Evolutionary conservation across 1,140 invertebrate species (phyloP).

Genomic region (Brachionus sp.): DNA sequence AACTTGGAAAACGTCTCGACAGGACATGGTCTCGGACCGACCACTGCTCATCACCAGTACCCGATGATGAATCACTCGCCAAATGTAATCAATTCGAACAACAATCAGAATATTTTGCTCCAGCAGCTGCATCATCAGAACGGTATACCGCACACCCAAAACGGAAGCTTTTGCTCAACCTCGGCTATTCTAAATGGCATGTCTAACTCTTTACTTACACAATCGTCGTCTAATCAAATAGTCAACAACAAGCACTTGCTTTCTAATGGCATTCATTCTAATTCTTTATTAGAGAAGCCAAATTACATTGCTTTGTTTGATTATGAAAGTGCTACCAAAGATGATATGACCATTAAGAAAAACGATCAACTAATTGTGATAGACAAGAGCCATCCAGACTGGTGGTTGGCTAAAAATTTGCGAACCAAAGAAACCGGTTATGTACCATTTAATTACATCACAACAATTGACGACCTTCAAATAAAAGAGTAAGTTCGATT

Average conservation of each 20-base stretch:
- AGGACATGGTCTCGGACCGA: not conserved
- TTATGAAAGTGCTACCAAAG: slow-evolving; percentile 40
- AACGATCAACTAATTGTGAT: slow-evolving; percentile 36
- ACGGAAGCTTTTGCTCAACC: slow-evolving; percentile 12
- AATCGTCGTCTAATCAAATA: not conserved
- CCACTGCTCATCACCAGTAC: not conserved
- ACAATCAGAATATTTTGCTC: not conserved
- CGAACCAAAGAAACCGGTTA: slow-evolving; percentile 45
- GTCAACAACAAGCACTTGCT: not conserved
- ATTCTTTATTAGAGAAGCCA: not conserved
- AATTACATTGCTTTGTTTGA: slow-evolving; percentile 46
- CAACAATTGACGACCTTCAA: slow-evolving; percentile 42
- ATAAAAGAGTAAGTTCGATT: slow-evolving; percentile 28
- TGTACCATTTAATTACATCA: slow-evolving; percentile 45
- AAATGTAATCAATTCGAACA: not conserved
- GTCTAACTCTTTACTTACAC: not conserved
- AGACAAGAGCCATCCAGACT: not conserved
- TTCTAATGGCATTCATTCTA: not conserved
- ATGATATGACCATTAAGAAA: slow-evolving; percentile 44
- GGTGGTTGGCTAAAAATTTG: slow-evolving; percentile 45
- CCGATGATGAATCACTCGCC: not conserved
- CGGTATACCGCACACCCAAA: not conserved
- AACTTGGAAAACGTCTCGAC: not conserved
- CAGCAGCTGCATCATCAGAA: slow-evolving; percentile 28
- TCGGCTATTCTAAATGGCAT: slow-evolving; percentile 33